Evolutionary conservation across 2,797 vertebrate genomes (phyloP).

Genomic region (Heterohyrax brucei): DNA sequence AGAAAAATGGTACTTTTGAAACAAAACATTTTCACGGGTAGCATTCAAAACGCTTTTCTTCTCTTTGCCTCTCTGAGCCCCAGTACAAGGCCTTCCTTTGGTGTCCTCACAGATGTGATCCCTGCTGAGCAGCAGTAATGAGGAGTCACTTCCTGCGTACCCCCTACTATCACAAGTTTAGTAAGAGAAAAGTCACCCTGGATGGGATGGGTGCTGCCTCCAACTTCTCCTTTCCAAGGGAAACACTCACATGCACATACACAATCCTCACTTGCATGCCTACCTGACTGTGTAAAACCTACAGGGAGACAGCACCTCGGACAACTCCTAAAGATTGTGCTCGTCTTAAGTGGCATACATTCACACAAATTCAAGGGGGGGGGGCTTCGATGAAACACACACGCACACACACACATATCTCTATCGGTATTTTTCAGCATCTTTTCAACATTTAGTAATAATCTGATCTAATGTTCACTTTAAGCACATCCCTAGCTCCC

Average conservation of each 20-base stretch:
- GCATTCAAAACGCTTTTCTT: constrained; percentile 73
- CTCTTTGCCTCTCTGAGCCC: constrained; percentile 57
- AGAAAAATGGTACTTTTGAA: constrained; percentile 78
- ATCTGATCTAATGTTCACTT: constrained; percentile 78
- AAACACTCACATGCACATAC: not conserved
- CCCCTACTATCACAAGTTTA: constrained; percentile 74
- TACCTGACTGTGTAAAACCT: not conserved
- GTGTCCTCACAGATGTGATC: constrained; percentile 74
- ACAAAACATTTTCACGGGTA: constrained; percentile 74
- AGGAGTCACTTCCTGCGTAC: constrained; percentile 82
- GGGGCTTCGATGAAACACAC: not conserved
- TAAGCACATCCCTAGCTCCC: constrained; percentile 70
- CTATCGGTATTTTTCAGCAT: constrained; percentile 70
- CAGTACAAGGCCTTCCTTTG: constrained; percentile 71
- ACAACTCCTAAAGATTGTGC: not conserved
- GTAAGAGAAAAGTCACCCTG: constrained; percentile 68
- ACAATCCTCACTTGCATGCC: not conserved
- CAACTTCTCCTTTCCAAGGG: not conserved
- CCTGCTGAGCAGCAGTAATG: constrained; percentile 84
- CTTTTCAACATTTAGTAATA: constrained; percentile 78
- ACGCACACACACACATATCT: not conserved
- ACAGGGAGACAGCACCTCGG: not conserved
- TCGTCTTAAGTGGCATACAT: not conserved
- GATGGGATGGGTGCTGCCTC: constrained; percentile 40
- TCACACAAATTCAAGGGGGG: constrained; percentile 13